These are phyloP conservation scores for Sminthurides aquaticus DNA, from an alignment of 2,888 invertebrate genomes.

Conservation along the genomic window DNA sequence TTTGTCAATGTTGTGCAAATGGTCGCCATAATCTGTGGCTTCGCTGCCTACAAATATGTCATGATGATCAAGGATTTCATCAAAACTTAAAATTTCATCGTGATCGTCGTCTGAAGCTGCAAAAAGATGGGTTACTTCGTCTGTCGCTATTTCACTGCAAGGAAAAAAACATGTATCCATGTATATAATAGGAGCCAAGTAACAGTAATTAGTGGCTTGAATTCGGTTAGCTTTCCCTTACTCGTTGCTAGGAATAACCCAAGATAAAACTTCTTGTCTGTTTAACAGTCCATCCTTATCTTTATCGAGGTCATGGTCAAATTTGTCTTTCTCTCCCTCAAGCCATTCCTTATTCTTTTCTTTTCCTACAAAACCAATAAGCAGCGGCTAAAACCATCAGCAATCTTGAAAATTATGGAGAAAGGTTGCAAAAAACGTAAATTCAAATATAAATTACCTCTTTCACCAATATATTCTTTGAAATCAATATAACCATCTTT, in stretches of 20 bases:
- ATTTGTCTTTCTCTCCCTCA: slow-evolving; percentile 67
- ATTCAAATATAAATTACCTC: no score
- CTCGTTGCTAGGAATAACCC: slow-evolving; percentile 88
- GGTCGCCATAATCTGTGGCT: slow-evolving; percentile 79
- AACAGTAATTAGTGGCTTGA: no score
- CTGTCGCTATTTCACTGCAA: slow-evolving; percentile 72
- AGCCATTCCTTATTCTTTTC: slow-evolving; percentile 67
- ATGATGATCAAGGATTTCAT: slow-evolving; percentile 75
- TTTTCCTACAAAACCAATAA: slow-evolving; percentile 48
- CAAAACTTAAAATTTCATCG: slow-evolving; percentile 67
- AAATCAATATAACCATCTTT: slow-evolving; percentile 77
- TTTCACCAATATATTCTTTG: slow-evolving; percentile 70
- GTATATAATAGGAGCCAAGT: not conserved
- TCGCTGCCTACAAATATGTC: slow-evolving; percentile 88
- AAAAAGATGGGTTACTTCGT: slow-evolving; percentile 86
- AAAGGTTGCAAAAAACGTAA: no score
- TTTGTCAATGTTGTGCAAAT: slow-evolving; percentile 68
- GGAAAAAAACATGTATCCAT: slow-evolving; percentile 25
- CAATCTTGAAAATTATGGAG: no score
- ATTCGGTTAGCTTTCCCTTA: no score
- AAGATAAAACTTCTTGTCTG: slow-evolving; percentile 69
- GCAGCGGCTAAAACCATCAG: no score
- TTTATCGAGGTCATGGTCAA: slow-evolving; percentile 75
- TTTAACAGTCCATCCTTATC: slow-evolving; percentile 75
- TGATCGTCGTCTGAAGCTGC: slow-evolving; percentile 74